Base-by-base conservation (phyloP, 2,113 vertebrate species). In the Leiothrix lutea region DNA sequence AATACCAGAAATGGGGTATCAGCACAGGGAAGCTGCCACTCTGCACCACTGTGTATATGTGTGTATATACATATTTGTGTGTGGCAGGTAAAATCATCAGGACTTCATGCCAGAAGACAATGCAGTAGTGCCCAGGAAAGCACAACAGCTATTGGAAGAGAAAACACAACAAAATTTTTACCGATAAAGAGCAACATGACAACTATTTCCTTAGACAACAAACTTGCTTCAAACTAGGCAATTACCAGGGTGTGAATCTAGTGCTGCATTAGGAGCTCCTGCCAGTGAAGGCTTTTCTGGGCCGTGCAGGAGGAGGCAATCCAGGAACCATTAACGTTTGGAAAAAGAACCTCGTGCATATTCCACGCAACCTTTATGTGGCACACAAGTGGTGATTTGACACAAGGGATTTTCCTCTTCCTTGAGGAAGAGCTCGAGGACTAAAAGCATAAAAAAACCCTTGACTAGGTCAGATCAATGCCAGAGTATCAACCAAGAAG, bases 31-130 rank as follows among this genome's bases (percentile, higher is more conserved):
- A 74, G 38, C 44, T 66, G 73, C 28, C 45, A 11, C 18, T 9
- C 0, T 9, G 31, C 26, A 47, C 28, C 28, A 14, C 44, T 14
- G 21, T 19, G 18, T 23, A 0, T 20, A 5, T 2, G 22, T 29
- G 23, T 22, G 7, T 7, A 12, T 11, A 8, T 5, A 10, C 1
- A 1, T 28, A 45, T 61, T 77, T 24, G 36, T 26, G 36, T 26
- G 23, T 10, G 40, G 50, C 24, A 69, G 50, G 3, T 5, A 36
- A 24, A 53, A 25, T 5, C 83, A 21, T 21, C 60, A 31, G n/a
- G 42, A 51, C 44, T 57, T 54, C 0, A 5, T 42, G 35, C 33
- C 25, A 29, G 35, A 56, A 28, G 8, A 47, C 35, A 75, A 54
- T 1, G 9, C 13, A 20, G 38, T 4, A 48, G 14, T 8, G 4